These are phyloP conservation scores for Dorcus parallelipipedus DNA, from an alignment of 2,888 invertebrate genomes.

Conservation along the genomic window DNA sequence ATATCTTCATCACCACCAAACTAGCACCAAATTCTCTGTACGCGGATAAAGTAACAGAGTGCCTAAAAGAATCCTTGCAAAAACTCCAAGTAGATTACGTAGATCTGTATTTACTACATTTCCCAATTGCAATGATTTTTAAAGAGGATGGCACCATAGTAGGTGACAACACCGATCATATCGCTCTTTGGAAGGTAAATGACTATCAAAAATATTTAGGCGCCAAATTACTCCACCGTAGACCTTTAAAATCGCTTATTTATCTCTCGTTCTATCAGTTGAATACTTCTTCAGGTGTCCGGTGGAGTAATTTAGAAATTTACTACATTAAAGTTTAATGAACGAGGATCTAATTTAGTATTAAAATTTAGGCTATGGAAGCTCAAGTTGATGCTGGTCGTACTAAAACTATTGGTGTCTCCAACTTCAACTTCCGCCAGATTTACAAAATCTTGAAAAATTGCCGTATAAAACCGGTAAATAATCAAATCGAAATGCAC, in stretches of 20 bases:
- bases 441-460: neutral
- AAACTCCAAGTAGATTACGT: constrained; percentile 71
- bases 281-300: too few species aligned
- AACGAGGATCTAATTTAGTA: too few species aligned
- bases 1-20: constrained; percentile 79
- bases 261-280: too few species aligned
- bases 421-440: neutral
- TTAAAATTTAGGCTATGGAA: neutral
- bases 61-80: constrained; percentile 61
- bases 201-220: too few species aligned
- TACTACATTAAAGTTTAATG: too few species aligned
- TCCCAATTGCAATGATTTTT: constrained; percentile 51
- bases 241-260: too few species aligned
- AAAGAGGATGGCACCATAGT: constrained; percentile 2
- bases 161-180: constrained; percentile 63
- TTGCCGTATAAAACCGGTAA: neutral
- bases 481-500: constrained; percentile 2
- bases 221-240: too few species aligned
- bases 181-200: constrained; percentile 31
- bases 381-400: neutral
- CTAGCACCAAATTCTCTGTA: constrained; percentile 61
- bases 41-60: constrained; percentile 59
- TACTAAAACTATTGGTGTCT: neutral
- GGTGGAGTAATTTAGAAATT: too few species aligned
- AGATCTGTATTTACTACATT: constrained; percentile 76